phyloP scores from a whole-genome alignment of 2,113 vertebrate genomes.

The Cyphomyrus plagiostoma region DNA sequence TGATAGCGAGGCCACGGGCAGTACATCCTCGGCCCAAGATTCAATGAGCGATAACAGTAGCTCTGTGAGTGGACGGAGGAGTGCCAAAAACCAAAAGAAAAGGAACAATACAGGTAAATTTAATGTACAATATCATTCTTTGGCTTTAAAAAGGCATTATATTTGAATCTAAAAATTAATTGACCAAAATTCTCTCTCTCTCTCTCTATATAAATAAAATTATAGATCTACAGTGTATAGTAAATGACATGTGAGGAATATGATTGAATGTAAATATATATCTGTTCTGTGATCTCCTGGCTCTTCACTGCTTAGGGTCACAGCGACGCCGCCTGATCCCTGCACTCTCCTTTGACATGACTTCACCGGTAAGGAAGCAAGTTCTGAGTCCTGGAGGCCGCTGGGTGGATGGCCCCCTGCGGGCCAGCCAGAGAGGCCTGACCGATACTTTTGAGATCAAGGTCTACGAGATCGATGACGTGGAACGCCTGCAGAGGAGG shows the following conservation, averaged over 20 bases:
- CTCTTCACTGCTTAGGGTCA: constrained; percentile 56
- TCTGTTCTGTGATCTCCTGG: background rate
- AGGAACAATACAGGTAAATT: constrained; percentile 72
- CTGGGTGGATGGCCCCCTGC: constrained; percentile 75
- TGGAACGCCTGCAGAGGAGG: constrained; percentile 77
- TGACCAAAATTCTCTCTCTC: too few species aligned
- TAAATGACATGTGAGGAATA: background rate
- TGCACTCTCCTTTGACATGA: constrained; percentile 53
- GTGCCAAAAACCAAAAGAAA: constrained; percentile 74
- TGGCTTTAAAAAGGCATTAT: background rate
- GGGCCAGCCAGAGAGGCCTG: constrained; percentile 62
- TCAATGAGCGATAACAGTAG: constrained; percentile 90
- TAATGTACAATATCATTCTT: background rate
- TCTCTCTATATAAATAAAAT: too few species aligned
- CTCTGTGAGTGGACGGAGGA: constrained; percentile 66
- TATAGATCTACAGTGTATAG: too few species aligned
- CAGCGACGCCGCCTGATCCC: constrained; percentile 72
- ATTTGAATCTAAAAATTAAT: background rate
- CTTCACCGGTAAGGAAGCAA: constrained; percentile 66
- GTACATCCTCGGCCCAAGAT: constrained; percentile 87
- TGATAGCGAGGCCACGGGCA: constrained; percentile 94
- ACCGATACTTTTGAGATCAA: constrained; percentile 89
- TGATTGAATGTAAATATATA: background rate
- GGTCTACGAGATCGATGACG: constrained; percentile 89
- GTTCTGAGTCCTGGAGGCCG: constrained; percentile 60